Percentiles rank a stretch among this genome's conserved stretches.
Conservation (phyloP, 2,113 vertebrate genomes). For the Salvelinus namaycush region DNA sequence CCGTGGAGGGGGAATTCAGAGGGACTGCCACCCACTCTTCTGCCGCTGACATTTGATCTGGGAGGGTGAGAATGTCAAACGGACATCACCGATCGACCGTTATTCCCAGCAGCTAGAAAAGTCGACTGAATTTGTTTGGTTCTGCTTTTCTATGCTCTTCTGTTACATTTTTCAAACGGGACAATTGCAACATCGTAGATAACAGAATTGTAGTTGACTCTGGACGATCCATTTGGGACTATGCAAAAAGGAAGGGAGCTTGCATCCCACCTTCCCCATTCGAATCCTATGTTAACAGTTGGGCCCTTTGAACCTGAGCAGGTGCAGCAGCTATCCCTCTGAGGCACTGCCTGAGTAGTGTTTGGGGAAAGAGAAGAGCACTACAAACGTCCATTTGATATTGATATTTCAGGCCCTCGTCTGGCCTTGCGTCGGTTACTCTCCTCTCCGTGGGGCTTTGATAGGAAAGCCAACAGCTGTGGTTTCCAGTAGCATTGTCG, state of each 20-base stretch:
- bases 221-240: too few species aligned
- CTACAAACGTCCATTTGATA: slow-evolving; percentile 42
- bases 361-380: slow-evolving; percentile 20
- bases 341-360: slow-evolving; percentile 22
- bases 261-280: too few species aligned
- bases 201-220: too few species aligned
- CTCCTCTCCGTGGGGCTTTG: slow-evolving; percentile 30
- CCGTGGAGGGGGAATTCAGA: slow-evolving; percentile 26
- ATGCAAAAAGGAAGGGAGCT: too few species aligned
- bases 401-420: slow-evolving; percentile 40
- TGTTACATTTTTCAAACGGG: too few species aligned
- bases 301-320: slow-evolving; percentile 2
- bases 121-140: background rate
- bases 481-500: slow-evolving; percentile 46
- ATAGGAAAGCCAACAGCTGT: slow-evolving; percentile 67
- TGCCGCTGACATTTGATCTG: background rate
- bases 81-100: slow-evolving; percentile 4
- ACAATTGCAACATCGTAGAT: too few species aligned
- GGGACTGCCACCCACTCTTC: slow-evolving; percentile 24
- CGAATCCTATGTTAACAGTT: too few species aligned
- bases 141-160: background rate
- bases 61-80: slow-evolving; percentile 25
- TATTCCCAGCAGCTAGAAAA: slow-evolving; percentile 8
- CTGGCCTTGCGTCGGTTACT: slow-evolving; percentile 14
- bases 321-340: slow-evolving; percentile 7